Percentiles rank a stretch among this genome's conserved stretches.
Conservation (phyloP, 92 coral and sea anemone species). For the Bergia puertoricense region DNA sequence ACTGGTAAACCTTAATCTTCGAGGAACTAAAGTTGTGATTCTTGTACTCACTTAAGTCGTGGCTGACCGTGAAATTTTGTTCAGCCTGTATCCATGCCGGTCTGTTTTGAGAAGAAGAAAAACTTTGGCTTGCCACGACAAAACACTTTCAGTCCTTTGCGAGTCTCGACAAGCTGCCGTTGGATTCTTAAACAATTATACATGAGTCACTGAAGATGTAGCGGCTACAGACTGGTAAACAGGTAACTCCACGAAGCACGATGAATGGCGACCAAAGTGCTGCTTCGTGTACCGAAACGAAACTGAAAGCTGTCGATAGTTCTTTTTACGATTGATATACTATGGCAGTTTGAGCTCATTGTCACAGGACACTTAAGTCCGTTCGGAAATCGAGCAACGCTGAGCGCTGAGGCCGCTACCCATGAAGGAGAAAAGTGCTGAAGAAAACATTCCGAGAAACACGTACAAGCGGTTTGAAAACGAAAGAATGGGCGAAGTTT, state of each 20-base stretch:
- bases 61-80: too few relatives aligned
- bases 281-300: neutral
- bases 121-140: too few relatives aligned
- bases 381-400: neutral
- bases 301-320: neutral
- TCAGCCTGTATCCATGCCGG: too few relatives aligned
- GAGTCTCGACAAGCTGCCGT: too few relatives aligned
- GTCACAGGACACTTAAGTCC: neutral
- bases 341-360: slow-evolving; percentile 1
- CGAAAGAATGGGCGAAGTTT: neutral
- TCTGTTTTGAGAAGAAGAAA: too few relatives aligned
- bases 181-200: too few relatives aligned
- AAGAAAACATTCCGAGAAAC: neutral
- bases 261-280: neutral
- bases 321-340: neutral
- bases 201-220: too few relatives aligned
- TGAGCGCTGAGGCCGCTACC: neutral
- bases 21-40: too few relatives aligned
- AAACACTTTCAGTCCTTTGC: too few relatives aligned
- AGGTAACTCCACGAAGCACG: neutral
- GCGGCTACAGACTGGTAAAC: neutral
- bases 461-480: neutral
- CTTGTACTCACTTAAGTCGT: too few relatives aligned
- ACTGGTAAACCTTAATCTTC: too few relatives aligned
- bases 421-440: neutral